Evolutionary conservation across 35 echinoderm and acorn worm species (phyloP), one percentile per base, ranked within the genome.

Genomic region (Patiria miniata): DNA sequence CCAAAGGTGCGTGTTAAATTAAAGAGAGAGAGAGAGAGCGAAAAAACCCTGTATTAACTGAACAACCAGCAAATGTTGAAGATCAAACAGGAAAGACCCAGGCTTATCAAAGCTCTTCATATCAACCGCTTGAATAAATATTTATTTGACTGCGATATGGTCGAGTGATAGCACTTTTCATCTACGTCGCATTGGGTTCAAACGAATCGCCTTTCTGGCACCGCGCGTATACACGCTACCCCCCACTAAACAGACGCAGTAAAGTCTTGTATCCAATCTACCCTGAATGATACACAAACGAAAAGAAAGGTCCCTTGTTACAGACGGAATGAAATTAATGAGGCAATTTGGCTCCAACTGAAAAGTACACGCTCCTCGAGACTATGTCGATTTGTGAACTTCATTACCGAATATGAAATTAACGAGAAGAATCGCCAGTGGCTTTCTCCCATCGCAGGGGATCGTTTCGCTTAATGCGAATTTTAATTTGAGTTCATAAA

Each of bases 141-240:
- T 73, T 73, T 73, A 73, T 73, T 73, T 73, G 65, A 73, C 65
- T 28, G 65, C 65, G 65, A 73, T 73, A 73, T 23, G 65, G 65
- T 73, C 65, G 65, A 73, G 23, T 73, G 30, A 34, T 73, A 73
- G 65, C 34, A 73, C 65, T 73, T 73, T 68, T 73, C 26, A 73
- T 73, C 65, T 23, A 10, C 14, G 65, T 22, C 65, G 23, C 65
- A 73, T 73, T n/a, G 65, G 65, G 23, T 32, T 47, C 42, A 34
- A 26, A 15, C n/a, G 34, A 26, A 73, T 73, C 65, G 65, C 22
- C 65, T 73, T 26, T 12, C 65, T 73, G 65, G 65, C 65, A 73
- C 65, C 65, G 34, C 22, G 65, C 14, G 6, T 34, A 73, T 7
- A 0, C 26, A 36, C 65, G 8, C 65, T 34, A 73, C 34, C 65